Evolutionary conservation across 2,113 vertebrate species (phyloP), one percentile per base, ranked within the genome.

Genomic region (Euleptes europaea): DNA sequence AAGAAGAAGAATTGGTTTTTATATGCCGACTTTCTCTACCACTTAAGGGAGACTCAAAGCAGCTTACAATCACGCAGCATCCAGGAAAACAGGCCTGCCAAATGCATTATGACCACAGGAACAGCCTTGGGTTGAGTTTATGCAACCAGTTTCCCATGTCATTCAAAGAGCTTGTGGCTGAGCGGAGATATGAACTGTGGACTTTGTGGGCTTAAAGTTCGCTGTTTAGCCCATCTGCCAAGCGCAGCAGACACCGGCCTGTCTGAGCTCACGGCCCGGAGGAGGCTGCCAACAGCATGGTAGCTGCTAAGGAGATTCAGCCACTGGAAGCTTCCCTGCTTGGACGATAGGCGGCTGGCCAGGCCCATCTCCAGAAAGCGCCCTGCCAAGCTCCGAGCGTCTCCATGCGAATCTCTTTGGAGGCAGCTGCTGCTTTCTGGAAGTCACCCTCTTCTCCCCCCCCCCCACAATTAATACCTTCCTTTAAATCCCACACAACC

Each of bases 371-470:
- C 87, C 91, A 91, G 78, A 88, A 76, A 86, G 38, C 33, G 82
- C 88, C 86, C 72, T 87, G 87, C 83, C 88, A 90, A 90, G 84
- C 82, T 87, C 88, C 88, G 81, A 91, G 86, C 26, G 89, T 82
- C n/a, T 76, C 84, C 69, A 88, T 65, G 33, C 75, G 83, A 90
- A 92, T 82, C 75, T 84, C 72, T 85, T 88, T 74, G 72, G 78
- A 90, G 88, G 76, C 76, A 87, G 75, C 0, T 65, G 72, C 60
- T 66, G 89, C 47, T 78, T 83, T 71, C 35, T 73, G 85, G 88
- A 88, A 89, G 47, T 74, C 82, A 65, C 90, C 78, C 65, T 67
- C 81, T 85, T 89, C 89, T 91, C 88, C 87, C 85, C 79, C 82
- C 54, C 79, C 49, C 10, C 9, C 83, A 14, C 57, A 91, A 89